A percentile compares a stretch with the other conserved stretches of the same genome.
Evolutionary conservation across 2,113 vertebrate species (phyloP).

Genomic region (Phrynocephalus versicolor): DNA sequence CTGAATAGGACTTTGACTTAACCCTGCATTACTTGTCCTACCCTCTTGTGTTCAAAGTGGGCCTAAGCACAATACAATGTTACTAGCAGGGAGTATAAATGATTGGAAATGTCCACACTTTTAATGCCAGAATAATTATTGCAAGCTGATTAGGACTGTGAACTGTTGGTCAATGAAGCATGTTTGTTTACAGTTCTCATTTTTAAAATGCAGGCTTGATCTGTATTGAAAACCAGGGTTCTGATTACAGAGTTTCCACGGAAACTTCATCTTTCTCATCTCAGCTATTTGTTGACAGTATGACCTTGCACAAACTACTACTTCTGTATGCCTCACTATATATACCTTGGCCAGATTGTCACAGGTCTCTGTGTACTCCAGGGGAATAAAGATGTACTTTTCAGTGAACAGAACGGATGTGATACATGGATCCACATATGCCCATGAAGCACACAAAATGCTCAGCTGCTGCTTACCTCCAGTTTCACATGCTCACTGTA

Average conservation of each 20-base stretch:
- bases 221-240: not conserved
- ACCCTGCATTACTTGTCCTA: too few species aligned
- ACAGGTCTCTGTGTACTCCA: not conserved
- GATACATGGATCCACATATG: not conserved
- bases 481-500: not conserved
- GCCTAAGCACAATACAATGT: not conserved
- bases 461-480: not conserved
- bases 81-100: not conserved
- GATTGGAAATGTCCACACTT: not conserved
- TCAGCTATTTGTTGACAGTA: not conserved
- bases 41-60: not conserved
- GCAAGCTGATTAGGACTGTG: not conserved
- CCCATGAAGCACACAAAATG: not conserved
- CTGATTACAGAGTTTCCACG: not conserved
- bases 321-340: not conserved
- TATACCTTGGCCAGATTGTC: not conserved
- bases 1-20: too few species aligned
- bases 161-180: not conserved
- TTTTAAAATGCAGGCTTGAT: not conserved
- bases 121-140: not conserved
- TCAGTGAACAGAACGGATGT: not conserved
- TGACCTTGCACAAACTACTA: not conserved
- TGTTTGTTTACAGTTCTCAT: too few species aligned
- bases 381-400: not conserved
- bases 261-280: not conserved